These are phyloP conservation scores for Sinonovacula constricta DNA, from an alignment of 1,140 invertebrate species.

Conservation along the genomic window DNA sequence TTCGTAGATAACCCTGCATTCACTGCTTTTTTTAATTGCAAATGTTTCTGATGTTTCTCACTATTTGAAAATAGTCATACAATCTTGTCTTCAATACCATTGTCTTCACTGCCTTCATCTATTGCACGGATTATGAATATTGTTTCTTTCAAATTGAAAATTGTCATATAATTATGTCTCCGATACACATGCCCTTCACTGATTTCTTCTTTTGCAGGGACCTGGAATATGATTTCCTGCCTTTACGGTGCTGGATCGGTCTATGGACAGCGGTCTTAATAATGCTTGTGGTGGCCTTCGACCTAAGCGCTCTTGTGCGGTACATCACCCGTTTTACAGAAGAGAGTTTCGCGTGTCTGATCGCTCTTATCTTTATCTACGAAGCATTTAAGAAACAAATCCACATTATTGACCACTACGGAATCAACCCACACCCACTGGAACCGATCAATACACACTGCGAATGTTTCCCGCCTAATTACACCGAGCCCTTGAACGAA, in stretches of 20 bases:
- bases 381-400: conserved; percentile 87
- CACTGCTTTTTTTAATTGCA: no score
- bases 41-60: no score
- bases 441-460: conserved; percentile 62
- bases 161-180: background rate
- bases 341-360: conserved; percentile 99
- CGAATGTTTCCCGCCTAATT: conserved; percentile 62
- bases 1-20: no score
- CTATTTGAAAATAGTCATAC: no score
- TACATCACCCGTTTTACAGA: conserved; percentile 99
- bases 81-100: background rate
- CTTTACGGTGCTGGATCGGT: conserved; percentile 95
- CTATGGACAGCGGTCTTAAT: conserved; percentile 94
- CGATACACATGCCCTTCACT: background rate
- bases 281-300: conserved; percentile 93
- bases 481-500: conserved; percentile 6
- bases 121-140: background rate
- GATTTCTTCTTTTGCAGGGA: conserved; percentile 82
- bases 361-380: conserved; percentile 99
- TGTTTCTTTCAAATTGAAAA: background rate
- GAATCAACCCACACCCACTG: conserved; percentile 65
- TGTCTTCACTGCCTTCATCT: background rate
- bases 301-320: conserved; percentile 97
- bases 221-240: conserved; percentile 92
- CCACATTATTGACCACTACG: conserved; percentile 62